phyloP scores from a whole-genome alignment of 2,888 invertebrate genomes.

The Apodemia mormo region DNA sequence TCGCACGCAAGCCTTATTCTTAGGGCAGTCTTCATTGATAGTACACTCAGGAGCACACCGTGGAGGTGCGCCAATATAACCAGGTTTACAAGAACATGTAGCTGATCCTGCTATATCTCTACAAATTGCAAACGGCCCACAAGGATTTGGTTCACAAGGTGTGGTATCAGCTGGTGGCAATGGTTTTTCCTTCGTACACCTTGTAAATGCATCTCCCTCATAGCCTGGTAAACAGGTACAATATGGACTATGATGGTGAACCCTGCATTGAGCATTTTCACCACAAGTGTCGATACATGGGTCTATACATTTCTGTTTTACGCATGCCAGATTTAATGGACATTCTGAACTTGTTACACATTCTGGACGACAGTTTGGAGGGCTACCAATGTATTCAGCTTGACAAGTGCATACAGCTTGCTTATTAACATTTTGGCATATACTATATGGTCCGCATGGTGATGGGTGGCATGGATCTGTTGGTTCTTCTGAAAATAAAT shows the following conservation, averaged over 20 bases:
- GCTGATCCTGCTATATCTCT: conserved; percentile 76
- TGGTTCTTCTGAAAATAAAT: conserved; percentile 54
- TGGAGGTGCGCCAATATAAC: conserved; percentile 86
- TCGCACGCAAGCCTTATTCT: conserved; percentile 86
- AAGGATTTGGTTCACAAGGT: conserved; percentile 85
- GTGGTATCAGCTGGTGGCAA: conserved; percentile 77
- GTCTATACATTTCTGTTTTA: conserved; percentile 88
- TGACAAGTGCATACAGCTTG: conserved; percentile 87
- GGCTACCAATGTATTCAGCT: conserved; percentile 86
- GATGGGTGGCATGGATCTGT: conserved; percentile 87
- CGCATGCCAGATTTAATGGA: conserved; percentile 88
- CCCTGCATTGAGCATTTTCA: conserved; percentile 86
- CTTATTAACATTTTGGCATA: conserved; percentile 83
- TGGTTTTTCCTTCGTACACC: conserved; percentile 65
- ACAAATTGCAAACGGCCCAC: conserved; percentile 86
- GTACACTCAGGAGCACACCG: conserved; percentile 89
- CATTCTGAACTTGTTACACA: conserved; percentile 91
- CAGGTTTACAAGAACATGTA: conserved; percentile 83
- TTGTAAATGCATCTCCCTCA: conserved; percentile 88
- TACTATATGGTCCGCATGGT: conserved; percentile 90
- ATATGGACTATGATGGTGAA: conserved; percentile 85
- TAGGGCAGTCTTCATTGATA: conserved; percentile 88
- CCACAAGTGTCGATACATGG: conserved; percentile 91
- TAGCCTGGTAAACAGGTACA: conserved; percentile 88
- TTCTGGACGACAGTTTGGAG: conserved; percentile 89